Conservation (phyloP, 2,113 vertebrate genomes). For the Sphaerodactylus townsendi region DNA sequence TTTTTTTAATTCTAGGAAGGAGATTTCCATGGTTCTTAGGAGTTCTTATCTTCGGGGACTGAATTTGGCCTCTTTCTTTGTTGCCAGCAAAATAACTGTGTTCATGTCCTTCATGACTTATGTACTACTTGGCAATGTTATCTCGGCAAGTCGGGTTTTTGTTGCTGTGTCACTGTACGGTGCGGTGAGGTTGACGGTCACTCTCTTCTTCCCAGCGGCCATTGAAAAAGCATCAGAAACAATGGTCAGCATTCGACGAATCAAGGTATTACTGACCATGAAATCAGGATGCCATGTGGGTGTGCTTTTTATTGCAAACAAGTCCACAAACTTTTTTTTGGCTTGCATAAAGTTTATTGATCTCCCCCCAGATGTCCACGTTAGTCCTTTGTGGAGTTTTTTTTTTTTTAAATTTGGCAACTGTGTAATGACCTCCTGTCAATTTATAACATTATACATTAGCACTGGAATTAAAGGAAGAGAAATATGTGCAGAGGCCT, state of each 20-base stretch:
- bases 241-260: constrained; percentile 87
- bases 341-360: neutral
- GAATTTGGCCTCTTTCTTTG: constrained; percentile 93
- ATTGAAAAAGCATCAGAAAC: constrained; percentile 88
- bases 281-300: rapidly evolving
- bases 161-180: constrained; percentile 86
- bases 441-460: no score
- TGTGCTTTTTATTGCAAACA: neutral
- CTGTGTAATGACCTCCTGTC: no score
- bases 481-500: no score
- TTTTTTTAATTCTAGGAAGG: constrained; percentile 79
- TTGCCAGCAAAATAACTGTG: constrained; percentile 90
- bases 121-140: constrained; percentile 81
- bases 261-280: constrained; percentile 79
- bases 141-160: constrained; percentile 89
- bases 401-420: no score
- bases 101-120: constrained; percentile 90
- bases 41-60: constrained; percentile 94
- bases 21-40: constrained; percentile 88
- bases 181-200: constrained; percentile 88
- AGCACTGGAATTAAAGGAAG: no score
- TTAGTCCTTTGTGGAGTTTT: neutral
- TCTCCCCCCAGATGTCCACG: no score
- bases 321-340: neutral
- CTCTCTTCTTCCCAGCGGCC: constrained; percentile 91